A percentile compares a stretch with the other conserved stretches of the same genome.
Evolutionary conservation across 2,888 invertebrate species (phyloP).

Genomic region (Cantharis rufa): DNA sequence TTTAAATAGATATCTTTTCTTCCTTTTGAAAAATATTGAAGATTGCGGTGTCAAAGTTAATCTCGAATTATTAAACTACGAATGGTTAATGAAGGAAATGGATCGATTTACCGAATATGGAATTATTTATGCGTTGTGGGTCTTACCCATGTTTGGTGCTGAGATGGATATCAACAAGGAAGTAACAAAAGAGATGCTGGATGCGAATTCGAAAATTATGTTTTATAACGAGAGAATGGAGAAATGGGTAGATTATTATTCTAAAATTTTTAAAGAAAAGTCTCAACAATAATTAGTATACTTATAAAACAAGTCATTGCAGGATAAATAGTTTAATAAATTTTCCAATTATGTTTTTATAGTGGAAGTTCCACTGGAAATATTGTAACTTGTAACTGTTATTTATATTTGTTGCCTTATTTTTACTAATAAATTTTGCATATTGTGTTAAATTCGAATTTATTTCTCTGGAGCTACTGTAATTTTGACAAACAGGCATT

Average conservation of each 20-base stretch:
- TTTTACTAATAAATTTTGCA: not conserved
- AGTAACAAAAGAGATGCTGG: not conserved
- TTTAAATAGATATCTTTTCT: slow-evolving; percentile 28
- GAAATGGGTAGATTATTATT: not conserved
- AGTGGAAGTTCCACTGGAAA: not conserved
- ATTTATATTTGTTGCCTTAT: not conserved
- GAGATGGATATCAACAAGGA: not conserved
- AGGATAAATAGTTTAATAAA: not conserved
- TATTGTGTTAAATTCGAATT: not conserved
- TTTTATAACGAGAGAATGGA: not conserved
- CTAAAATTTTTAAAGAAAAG: not conserved
- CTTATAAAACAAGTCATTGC: too few species aligned
- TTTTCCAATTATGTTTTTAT: not conserved
- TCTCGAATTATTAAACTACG: slow-evolving; percentile 14
- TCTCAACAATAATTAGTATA: too few species aligned
- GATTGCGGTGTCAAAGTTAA: slow-evolving; percentile 17
- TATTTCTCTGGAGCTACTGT: not conserved
- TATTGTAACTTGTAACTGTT: too few species aligned
- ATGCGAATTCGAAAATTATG: not conserved
- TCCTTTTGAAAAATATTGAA: slow-evolving; percentile 13
- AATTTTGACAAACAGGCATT: not conserved
- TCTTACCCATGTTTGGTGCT: slow-evolving; percentile 28
- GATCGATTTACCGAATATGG: slow-evolving; percentile 31
- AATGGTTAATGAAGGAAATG: slow-evolving; percentile 36
- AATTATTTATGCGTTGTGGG: slow-evolving; percentile 26